phyloP scores from a whole-genome alignment of 92 coral and sea anemone genomes.

The Epizoanthus rinbou region DNA sequence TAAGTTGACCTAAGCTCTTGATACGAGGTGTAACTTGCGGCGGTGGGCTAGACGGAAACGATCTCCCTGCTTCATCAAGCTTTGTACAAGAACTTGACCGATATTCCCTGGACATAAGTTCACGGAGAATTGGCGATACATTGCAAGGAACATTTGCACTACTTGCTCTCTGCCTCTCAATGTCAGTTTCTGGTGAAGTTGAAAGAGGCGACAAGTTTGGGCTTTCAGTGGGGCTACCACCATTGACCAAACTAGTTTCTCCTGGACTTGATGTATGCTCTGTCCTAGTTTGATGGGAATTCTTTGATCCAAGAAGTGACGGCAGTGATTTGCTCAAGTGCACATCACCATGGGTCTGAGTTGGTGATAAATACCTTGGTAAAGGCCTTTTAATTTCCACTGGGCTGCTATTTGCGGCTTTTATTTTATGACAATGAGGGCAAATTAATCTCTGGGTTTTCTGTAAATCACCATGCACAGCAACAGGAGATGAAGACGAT shows the following conservation, averaged over 20 bases:
- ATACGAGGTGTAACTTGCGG: constrained; percentile 31
- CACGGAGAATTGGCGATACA: constrained; percentile 9
- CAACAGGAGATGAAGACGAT: not conserved
- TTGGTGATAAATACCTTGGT: constrained; percentile 22
- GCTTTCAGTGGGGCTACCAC: constrained; percentile 29
- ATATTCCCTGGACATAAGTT: not conserved
- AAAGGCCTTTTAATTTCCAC: constrained; percentile 7
- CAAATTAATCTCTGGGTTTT: not conserved
- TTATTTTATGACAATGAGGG: constrained; percentile 6
- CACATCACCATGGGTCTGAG: not conserved
- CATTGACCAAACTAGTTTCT: not conserved
- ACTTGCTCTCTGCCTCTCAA: not conserved
- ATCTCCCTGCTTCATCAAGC: constrained; percentile 26
- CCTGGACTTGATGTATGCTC: not conserved
- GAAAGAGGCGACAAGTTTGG: constrained; percentile 22
- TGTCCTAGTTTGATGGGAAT: not conserved
- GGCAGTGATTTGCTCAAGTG: constrained; percentile 32
- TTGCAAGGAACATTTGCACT: not conserved
- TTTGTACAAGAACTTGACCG: constrained; percentile 42
- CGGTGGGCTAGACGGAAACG: not conserved
- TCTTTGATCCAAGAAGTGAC: not conserved
- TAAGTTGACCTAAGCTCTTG: constrained; percentile 30
- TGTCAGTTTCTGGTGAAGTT: constrained; percentile 23
- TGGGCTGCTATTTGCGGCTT: not conserved
- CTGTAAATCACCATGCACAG: not conserved